Evolutionary conservation across 2,888 invertebrate species (phyloP).

Genomic region (Nesidiocoris tenuis): DNA sequence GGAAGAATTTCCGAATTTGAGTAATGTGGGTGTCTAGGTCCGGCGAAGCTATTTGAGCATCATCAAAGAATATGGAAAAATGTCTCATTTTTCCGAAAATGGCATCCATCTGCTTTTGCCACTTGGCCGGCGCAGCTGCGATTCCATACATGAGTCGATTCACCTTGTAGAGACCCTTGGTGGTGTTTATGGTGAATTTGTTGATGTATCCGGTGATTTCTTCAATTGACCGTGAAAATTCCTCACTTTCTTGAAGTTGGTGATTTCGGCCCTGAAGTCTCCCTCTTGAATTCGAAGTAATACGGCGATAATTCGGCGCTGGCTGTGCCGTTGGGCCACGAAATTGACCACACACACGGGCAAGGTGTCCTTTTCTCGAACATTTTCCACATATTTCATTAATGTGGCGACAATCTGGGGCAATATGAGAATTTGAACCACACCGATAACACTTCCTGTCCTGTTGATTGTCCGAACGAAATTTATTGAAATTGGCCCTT

Average conservation of each 20-base stretch:
- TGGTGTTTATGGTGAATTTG: conserved; percentile 41
- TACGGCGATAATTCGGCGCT: too few species aligned
- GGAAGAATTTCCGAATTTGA: too few species aligned
- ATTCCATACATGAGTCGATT: conserved; percentile 23
- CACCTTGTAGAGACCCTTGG: conserved; percentile 18
- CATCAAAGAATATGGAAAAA: neutral
- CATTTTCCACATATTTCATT: neutral
- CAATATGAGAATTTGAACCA: too few species aligned
- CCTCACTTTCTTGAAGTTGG: too few species aligned
- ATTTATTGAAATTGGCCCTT: too few species aligned
- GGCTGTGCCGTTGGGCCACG: neutral
- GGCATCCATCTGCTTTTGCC: conserved; percentile 3
- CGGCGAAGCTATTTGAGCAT: neutral
- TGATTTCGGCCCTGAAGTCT: too few species aligned
- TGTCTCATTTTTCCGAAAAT: neutral
- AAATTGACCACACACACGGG: neutral
- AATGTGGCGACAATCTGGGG: neutral
- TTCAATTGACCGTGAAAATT: too few species aligned
- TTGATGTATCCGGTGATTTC: conserved; percentile 5
- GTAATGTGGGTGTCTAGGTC: neutral
- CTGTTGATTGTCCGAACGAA: too few species aligned
- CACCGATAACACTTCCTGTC: too few species aligned
- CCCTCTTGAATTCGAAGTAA: too few species aligned
- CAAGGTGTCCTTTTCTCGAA: neutral
- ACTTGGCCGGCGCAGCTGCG: neutral